Percentiles rank a stretch among this genome's conserved stretches.
Evolutionary conservation across 2,797 vertebrate genomes (phyloP).

Genomic region (Coilia nasus): DNA sequence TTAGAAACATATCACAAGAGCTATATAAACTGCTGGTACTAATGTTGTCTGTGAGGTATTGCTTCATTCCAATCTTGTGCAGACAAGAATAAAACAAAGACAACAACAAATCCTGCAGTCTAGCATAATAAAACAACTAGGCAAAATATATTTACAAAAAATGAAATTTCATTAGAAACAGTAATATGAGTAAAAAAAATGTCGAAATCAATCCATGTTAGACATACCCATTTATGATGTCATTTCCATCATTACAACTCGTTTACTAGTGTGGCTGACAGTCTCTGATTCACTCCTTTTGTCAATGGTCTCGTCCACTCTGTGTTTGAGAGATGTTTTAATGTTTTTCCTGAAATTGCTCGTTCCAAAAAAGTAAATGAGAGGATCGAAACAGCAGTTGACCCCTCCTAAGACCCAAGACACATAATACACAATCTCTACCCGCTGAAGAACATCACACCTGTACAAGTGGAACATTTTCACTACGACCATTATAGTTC

Average conservation of each 20-base stretch:
- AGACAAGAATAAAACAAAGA: too few relatives aligned
- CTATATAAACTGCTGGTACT: too few relatives aligned
- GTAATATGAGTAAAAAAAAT: not conserved
- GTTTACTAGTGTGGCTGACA: slow-evolving; percentile 46
- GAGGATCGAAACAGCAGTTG: slow-evolving; percentile 73
- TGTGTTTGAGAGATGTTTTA: slow-evolving; percentile 52
- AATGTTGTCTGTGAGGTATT: too few relatives aligned
- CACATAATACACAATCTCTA: slow-evolving; percentile 63
- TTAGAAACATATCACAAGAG: too few relatives aligned
- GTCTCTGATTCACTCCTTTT: slow-evolving; percentile 59
- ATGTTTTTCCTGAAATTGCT: slow-evolving; percentile 62
- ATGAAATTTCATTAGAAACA: too few relatives aligned
- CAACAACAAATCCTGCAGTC: too few relatives aligned
- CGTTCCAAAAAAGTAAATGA: slow-evolving; percentile 69
- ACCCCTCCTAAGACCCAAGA: slow-evolving; percentile 66
- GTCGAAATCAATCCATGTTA: not conserved
- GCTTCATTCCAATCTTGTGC: too few relatives aligned
- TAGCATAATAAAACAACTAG: too few relatives aligned
- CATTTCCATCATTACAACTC: slow-evolving; percentile 12
- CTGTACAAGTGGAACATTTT: slow-evolving; percentile 52
- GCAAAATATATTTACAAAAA: too few relatives aligned
- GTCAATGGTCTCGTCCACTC: slow-evolving; percentile 15
- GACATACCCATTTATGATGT: not conserved
- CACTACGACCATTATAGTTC: slow-evolving; percentile 58
- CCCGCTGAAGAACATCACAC: slow-evolving; percentile 51